Percentiles rank a stretch among this genome's conserved stretches.
phyloP scores from a whole-genome alignment of 2,888 invertebrate genomes.

The Drosophila helvetica region DNA sequence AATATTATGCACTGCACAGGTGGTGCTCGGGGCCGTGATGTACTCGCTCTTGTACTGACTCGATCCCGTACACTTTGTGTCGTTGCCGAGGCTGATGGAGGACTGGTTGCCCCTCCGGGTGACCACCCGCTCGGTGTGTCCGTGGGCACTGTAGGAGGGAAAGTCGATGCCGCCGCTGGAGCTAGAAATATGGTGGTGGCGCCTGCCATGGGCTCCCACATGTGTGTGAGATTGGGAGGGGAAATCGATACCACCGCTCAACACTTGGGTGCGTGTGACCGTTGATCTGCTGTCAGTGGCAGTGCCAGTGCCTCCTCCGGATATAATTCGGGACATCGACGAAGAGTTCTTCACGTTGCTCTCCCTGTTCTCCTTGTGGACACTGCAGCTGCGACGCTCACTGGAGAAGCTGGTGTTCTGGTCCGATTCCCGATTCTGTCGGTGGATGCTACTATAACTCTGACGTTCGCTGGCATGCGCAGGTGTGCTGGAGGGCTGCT shows the following conservation, averaged over 20 bases:
- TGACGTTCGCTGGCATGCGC: constrained; percentile 89
- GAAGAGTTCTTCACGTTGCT: constrained; percentile 51
- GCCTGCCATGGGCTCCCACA: constrained; percentile 49
- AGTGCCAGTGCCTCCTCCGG: constrained; percentile 41
- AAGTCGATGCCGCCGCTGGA: constrained; percentile 73
- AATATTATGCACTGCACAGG: constrained; percentile 92
- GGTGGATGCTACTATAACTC: constrained; percentile 91
- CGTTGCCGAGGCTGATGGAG: constrained; percentile 90
- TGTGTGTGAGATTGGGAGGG: constrained; percentile 56
- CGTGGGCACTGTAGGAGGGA: constrained; percentile 70
- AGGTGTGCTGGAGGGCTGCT: constrained; percentile 88
- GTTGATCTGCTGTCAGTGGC: constrained; percentile 46
- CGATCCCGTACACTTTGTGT: constrained; percentile 85
- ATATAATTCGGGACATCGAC: constrained; percentile 66
- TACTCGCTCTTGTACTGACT: constrained; percentile 91
- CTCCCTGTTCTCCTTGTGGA: constrained; percentile 71
- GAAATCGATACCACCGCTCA: constrained; percentile 64
- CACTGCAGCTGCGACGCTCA: constrained; percentile 63
- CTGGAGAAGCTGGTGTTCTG: constrained; percentile 58
- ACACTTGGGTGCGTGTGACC: constrained; percentile 56
- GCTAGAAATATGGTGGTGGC: constrained; percentile 64
- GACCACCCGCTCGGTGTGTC: constrained; percentile 73
- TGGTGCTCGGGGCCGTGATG: constrained; percentile 88
- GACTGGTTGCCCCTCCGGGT: constrained; percentile 88
- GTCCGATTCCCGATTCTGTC: constrained; percentile 87